A percentile compares a stretch with the other conserved stretches of the same genome.
phyloP scores from a whole-genome alignment of 2,113 vertebrate genomes.

The Onychostruthus taczanowskii region DNA sequence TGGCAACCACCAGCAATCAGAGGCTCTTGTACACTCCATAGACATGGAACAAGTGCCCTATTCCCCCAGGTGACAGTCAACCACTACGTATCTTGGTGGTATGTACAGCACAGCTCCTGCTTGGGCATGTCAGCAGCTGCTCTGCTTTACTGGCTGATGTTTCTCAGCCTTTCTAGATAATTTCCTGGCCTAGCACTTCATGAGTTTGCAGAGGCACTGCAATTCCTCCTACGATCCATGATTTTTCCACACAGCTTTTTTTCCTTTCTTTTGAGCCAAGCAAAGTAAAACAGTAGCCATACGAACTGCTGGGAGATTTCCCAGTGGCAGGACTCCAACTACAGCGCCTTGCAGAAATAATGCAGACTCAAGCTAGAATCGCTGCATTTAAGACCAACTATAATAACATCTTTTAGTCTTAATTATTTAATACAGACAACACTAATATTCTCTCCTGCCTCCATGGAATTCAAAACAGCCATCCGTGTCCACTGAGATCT shows the following conservation, averaged over 20 bases:
- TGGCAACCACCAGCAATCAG: not conserved
- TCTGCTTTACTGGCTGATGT: not conserved
- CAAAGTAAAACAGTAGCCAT: conserved; percentile 47
- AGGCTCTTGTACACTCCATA: not conserved
- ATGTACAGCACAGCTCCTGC: rapidly evolving
- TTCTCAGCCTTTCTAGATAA: not conserved
- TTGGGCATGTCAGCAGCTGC: not conserved
- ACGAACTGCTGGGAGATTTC: not conserved
- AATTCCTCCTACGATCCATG: not conserved
- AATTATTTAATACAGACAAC: not conserved
- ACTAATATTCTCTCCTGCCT: not conserved
- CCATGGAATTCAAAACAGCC: not conserved
- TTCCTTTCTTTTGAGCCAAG: conserved; percentile 28
- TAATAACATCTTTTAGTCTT: not conserved
- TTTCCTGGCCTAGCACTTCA: not conserved
- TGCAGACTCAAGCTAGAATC: not conserved
- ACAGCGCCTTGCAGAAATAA: not conserved
- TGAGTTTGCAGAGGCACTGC: not conserved
- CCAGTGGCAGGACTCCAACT: not conserved
- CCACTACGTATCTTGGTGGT: not conserved
- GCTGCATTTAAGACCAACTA: not conserved
- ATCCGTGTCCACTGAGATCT: not conserved
- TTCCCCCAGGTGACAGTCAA: not conserved
- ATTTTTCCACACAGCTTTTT: conserved; percentile 6
- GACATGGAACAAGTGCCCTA: not conserved